phyloP scores from a whole-genome alignment of 1,140 invertebrate species.

The Condylostylus longicornis region DNA sequence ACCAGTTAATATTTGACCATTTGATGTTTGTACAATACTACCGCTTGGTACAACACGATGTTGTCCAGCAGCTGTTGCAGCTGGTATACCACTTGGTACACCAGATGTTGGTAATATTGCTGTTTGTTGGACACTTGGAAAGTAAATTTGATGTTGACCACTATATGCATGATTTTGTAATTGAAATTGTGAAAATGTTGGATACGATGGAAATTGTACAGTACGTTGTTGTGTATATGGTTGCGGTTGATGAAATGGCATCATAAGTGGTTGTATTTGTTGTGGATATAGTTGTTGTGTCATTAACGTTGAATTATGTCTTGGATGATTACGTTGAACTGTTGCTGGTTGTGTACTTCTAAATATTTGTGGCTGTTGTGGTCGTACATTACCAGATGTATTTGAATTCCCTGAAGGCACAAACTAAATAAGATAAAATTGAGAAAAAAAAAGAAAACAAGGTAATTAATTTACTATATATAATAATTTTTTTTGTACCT shows the following conservation, averaged over 20 bases:
- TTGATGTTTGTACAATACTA: not conserved
- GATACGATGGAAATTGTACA: too few species aligned
- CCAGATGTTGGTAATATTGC: constrained; percentile 19
- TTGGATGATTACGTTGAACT: not conserved
- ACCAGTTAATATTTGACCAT: not conserved
- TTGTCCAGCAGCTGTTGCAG: constrained; percentile 10
- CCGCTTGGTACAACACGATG: too few species aligned
- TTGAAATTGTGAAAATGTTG: not conserved
- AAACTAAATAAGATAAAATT: too few species aligned
- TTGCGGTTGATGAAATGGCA: constrained; percentile 14
- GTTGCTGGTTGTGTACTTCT: not conserved
- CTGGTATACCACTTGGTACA: constrained; percentile 11
- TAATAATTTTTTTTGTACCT: constrained; percentile 21
- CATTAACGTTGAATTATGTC: not conserved
- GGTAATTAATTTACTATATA: not conserved
- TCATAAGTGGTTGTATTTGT: constrained; percentile 11
- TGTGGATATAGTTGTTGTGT: constrained; percentile 2
- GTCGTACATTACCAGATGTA: constrained; percentile 3
- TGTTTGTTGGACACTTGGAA: not conserved
- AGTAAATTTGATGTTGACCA: not conserved
- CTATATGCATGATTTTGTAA: not conserved
- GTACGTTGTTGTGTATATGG: constrained; percentile 15
- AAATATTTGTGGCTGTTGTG: constrained; percentile 1
- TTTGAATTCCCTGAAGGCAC: constrained; percentile 6
- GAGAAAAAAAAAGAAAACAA: not conserved